Evolutionary conservation across 92 coral and sea anemone species (phyloP).

Genomic region (Plumapathes pennacea): DNA sequence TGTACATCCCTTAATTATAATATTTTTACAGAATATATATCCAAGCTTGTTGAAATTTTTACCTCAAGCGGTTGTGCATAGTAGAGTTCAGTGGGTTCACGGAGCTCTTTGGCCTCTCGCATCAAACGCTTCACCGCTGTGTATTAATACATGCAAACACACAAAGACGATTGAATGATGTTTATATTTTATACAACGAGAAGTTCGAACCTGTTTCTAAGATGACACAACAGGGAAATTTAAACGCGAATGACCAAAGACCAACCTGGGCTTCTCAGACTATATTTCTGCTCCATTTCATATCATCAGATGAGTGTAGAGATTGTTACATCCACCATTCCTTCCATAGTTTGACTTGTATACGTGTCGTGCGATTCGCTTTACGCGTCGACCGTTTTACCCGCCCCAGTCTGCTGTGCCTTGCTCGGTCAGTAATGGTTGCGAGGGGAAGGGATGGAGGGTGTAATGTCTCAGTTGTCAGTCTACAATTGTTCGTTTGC

Average conservation of each 20-base stretch:
- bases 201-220: neutral
- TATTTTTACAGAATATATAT: no score
- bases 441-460: no score
- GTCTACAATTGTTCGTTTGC: no score
- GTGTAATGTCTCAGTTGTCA: no score
- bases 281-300: constrained; percentile 84
- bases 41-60: neutral
- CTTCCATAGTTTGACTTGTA: neutral
- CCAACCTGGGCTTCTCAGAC: constrained; percentile 88
- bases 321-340: neutral
- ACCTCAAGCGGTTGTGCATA: constrained; percentile 98
- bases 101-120: constrained; percentile 94
- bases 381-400: constrained; percentile 14
- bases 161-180: no score
- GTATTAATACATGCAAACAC: constrained; percentile 1
- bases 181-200: neutral
- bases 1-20: no score
- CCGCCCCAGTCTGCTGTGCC: constrained; percentile 45
- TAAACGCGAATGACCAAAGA: neutral
- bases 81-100: constrained; percentile 80
- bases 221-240: no score
- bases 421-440: no score
- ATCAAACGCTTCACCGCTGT: constrained; percentile 96
- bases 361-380: constrained; percentile 31
- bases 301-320: neutral